A percentile compares a stretch with the other conserved stretches of the same genome.
Conservation (phyloP, 2,113 vertebrate species). For the Brienomyrus longianalis region DNA sequence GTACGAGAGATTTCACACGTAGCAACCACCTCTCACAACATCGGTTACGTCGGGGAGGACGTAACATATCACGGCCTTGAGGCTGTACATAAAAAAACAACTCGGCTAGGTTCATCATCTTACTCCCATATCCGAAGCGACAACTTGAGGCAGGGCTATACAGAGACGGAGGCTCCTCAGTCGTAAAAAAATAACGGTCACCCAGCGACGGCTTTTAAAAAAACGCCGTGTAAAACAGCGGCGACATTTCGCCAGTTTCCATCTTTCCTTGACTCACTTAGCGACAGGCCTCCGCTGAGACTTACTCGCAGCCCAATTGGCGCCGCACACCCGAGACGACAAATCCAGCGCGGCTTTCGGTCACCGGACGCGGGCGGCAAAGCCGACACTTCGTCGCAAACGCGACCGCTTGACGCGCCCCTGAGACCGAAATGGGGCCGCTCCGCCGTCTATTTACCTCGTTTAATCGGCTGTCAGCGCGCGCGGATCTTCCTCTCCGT, state of each 20-base stretch:
- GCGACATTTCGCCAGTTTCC: neutral
- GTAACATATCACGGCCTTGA: conserved; percentile 30
- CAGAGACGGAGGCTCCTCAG: neutral
- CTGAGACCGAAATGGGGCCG: neutral
- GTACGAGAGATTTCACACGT: conserved; percentile 28
- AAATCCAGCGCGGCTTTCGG: conserved; percentile 23
- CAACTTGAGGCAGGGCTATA: neutral
- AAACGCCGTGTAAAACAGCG: neutral
- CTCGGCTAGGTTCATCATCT: neutral
- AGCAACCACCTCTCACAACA: neutral
- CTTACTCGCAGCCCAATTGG: conserved; percentile 33
- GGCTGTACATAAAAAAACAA: conserved; percentile 34
- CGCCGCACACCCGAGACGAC: conserved; percentile 46
- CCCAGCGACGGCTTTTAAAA: neutral
- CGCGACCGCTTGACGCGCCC: neutral
- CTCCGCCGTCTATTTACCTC: conserved; percentile 57
- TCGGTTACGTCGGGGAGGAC: conserved; percentile 25
- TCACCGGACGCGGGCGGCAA: conserved; percentile 1
- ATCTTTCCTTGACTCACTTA: conserved; percentile 11
- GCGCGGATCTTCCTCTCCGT: conserved; percentile 69
- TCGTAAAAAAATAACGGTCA: neutral
- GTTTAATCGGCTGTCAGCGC: conserved; percentile 62
- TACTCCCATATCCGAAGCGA: neutral
- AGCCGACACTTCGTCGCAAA: conserved; percentile 27
- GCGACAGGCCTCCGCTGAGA: conserved; percentile 30